Base-by-base conservation (phyloP, 2,113 vertebrate species). In the Plecotus auritus region DNA sequence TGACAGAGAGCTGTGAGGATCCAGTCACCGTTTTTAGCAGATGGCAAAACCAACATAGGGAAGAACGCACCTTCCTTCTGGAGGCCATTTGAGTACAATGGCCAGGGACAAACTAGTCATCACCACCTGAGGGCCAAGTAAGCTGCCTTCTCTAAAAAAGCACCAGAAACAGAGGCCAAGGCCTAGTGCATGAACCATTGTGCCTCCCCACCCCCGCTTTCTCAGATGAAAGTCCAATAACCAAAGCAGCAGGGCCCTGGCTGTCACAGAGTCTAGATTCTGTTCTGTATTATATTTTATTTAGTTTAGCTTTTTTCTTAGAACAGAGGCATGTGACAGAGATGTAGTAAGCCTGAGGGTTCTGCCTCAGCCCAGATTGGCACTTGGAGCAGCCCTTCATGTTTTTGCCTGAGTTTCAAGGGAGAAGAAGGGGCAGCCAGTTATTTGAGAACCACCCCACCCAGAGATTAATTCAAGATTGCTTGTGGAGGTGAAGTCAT, bases 391-490 rank as follows among this genome's bases (percentile, higher is more conserved):
- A 67, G 4, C 35, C 32, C 1, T 77, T 77, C 42, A n/a, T 47
- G 54, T 72, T 12, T n/a, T 76, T 42, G 32, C 47, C 22, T 37
- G 32, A 17, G 47, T 83, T 74, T 90, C 7, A 64, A 67, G 20
- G n/a, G 23, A 35, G 16, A 69, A 93, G 37, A 49, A n/a, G 45
- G 32, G 28, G 45, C 20, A 89, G 37, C 40, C 61, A 67, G 30
- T 77, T 90, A 64, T 64, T 81, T 45, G 88, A 47, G 51, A 91
- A 69, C 18, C 13, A 5, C 83, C 49, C 28, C 16, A 30, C 22
- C 45, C 92, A 86, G 70, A 89, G 86, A 70, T 87, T 87, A 92
- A 94, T 54, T 66, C 51, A 72, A 90, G 35, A 89, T 32, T 59
- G 28, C 42, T 67, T 77, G 37, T 61, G 30, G n/a, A 84, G 86